phyloP scores from a whole-genome alignment of 1,140 invertebrate genomes.

The Drosophila cardini region DNA sequence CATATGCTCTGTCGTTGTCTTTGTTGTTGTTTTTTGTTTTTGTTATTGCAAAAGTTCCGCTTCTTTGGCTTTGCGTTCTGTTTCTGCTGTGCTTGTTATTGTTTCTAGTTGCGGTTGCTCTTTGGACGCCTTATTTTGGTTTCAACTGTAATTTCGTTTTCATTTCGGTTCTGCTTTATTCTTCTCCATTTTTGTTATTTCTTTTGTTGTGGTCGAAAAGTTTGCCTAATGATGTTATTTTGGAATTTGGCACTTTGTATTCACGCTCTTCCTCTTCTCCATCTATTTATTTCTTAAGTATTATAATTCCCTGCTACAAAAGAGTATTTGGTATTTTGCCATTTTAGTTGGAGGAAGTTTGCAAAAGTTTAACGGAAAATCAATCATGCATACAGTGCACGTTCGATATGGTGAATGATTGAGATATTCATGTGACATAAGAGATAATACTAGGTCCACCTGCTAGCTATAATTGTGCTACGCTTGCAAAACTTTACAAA shows the following conservation, averaged over 20 bases:
- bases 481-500: constrained; percentile 31
- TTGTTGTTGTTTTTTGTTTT: constrained; percentile 9
- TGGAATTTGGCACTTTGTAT: constrained; percentile 27
- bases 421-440: constrained; percentile 26
- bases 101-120: constrained; percentile 7
- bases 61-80: constrained; percentile 29
- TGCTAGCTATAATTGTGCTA: constrained; percentile 26
- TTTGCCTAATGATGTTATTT: constrained; percentile 36
- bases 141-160: constrained; percentile 47
- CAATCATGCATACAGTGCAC: not conserved
- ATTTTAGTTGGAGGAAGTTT: constrained; percentile 3
- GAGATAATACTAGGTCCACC: not conserved
- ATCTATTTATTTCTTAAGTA: constrained; percentile 5
- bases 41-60: constrained; percentile 37
- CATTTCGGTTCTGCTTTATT: constrained; percentile 51
- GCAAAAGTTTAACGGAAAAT: constrained; percentile 19
- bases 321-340: constrained; percentile 18
- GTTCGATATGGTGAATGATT: constrained; percentile 18
- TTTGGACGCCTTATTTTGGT: constrained; percentile 20
- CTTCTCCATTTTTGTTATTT: not conserved
- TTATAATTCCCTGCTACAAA: constrained; percentile 6
- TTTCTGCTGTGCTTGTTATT: constrained; percentile 7
- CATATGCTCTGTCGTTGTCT: not conserved
- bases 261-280: constrained; percentile 1
- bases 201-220: constrained; percentile 20